Evolutionary conservation across 2,113 vertebrate genomes (phyloP), one percentile per base, ranked within the genome.

Genomic region (Mola mola): DNA sequence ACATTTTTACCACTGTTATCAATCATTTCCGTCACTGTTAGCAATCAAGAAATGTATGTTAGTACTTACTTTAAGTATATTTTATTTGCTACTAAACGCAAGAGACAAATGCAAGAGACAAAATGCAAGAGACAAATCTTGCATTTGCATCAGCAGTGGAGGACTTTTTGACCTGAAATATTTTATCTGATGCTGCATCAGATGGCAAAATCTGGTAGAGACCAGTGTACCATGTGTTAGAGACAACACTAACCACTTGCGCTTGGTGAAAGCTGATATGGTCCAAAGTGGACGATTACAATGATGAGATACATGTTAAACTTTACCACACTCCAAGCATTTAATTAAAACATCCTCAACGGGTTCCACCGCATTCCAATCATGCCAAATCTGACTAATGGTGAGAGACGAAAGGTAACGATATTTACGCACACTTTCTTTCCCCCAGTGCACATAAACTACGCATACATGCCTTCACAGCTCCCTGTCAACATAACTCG

Each of bases 341-440:
- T 85, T 85, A 84, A 88, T 85, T 71, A 85, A 60, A 43, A 58
- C 33, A 41, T 61, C 62, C 49, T 75, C 66, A 34, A 28, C 13
- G 26, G 66, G 41, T 80, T n/a, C 79, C 69, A 69, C 51, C 44
- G 43, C 5, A 19, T 59, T 66, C 69, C 55, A 69, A 47, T 25
- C 53, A 71, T 81, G 75, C 60, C 69, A 84, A 24, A 48, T 81
- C 71, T 63, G 52, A 13, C 64, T 85, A 82, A 87, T 80, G 67
- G 56, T 66, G 42, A 61, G 15, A 69, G 59, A 85, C 75, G 58
- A 76, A 48, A 17, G 44, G 63, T 76, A 80, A 83, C 78, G 64
- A 72, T 80, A 65, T 57, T 25, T 55, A 75, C 57, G 51, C 75
- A 67, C 46, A 16, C 71, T 61, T 17, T 33, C 29, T 64, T 65